Evolutionary conservation across 2,797 vertebrate genomes (phyloP).

Genomic region (Okamejei kenojei): DNA sequence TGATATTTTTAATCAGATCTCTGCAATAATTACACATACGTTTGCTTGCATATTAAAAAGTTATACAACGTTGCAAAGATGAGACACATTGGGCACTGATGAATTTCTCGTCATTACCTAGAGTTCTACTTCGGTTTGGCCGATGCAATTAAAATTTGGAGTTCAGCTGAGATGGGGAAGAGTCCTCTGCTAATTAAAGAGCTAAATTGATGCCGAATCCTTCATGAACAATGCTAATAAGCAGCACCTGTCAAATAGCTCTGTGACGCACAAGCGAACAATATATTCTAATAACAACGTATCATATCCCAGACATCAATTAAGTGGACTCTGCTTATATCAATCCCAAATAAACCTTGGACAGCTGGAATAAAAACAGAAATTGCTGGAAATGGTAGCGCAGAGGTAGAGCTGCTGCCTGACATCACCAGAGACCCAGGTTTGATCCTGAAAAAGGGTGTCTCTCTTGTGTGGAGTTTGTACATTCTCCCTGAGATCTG

Average conservation of each 20-base stretch:
- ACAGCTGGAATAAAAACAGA: not conserved
- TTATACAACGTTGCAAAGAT: not conserved
- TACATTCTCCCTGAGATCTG: too few species aligned
- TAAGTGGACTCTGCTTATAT: not conserved
- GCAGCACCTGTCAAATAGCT: not conserved
- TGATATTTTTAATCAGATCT: conserved; percentile 14
- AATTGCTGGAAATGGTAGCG: too few species aligned
- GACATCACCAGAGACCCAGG: too few species aligned
- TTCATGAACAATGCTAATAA: not conserved
- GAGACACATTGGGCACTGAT: not conserved
- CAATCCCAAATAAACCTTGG: not conserved
- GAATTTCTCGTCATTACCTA: not conserved
- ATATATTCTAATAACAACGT: not conserved
- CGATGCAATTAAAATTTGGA: conserved; percentile 13
- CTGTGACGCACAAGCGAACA: not conserved
- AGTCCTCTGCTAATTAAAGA: not conserved
- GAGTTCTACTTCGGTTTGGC: not conserved
- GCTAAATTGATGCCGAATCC: not conserved
- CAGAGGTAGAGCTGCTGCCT: too few species aligned
- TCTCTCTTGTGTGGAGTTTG: too few species aligned
- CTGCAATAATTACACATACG: not conserved
- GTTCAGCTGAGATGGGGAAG: not conserved
- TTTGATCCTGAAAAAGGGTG: too few species aligned
- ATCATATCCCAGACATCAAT: not conserved
- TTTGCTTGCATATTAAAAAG: conserved; percentile 14